These are phyloP conservation scores for Drosophila sproati DNA, from an alignment of 1,140 invertebrate genomes.

Conservation along the genomic window DNA sequence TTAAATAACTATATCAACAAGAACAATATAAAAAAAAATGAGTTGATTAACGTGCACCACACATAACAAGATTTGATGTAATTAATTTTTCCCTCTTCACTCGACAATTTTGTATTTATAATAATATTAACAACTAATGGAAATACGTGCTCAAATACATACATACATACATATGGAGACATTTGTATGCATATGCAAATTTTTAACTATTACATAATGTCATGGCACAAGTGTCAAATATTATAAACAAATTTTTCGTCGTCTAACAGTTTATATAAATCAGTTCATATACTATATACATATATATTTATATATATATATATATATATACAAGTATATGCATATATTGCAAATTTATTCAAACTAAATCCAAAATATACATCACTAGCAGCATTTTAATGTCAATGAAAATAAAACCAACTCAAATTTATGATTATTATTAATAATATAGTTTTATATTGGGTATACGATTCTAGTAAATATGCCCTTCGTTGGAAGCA, in stretches of 20 bases:
- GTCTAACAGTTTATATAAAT: conserved; percentile 65
- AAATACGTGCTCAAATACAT: conserved; percentile 25
- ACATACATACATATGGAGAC: not conserved
- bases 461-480: not conserved
- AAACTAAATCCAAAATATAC: conserved; percentile 75
- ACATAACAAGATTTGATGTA: conserved; percentile 28
- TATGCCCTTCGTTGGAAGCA: conserved; percentile 62
- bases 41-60: conserved; percentile 10
- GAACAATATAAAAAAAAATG: not conserved
- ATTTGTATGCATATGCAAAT: not conserved
- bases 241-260: conserved; percentile 65
- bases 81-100: conserved; percentile 40
- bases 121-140: conserved; percentile 8
- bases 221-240: conserved; percentile 50
- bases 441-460: conserved; percentile 59
- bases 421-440: conserved; percentile 79
- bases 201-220: conserved; percentile 16
- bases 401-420: conserved; percentile 70
- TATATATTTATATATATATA: conserved; percentile 32
- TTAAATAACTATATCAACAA: not conserved
- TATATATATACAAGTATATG: conserved; percentile 26
- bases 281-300: conserved; percentile 53
- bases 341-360: conserved; percentile 72
- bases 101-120: conserved; percentile 22
- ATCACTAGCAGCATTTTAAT: conserved; percentile 78